Evolutionary conservation across 2,888 invertebrate species (phyloP).

Genomic region (Sisyra terminalis): DNA sequence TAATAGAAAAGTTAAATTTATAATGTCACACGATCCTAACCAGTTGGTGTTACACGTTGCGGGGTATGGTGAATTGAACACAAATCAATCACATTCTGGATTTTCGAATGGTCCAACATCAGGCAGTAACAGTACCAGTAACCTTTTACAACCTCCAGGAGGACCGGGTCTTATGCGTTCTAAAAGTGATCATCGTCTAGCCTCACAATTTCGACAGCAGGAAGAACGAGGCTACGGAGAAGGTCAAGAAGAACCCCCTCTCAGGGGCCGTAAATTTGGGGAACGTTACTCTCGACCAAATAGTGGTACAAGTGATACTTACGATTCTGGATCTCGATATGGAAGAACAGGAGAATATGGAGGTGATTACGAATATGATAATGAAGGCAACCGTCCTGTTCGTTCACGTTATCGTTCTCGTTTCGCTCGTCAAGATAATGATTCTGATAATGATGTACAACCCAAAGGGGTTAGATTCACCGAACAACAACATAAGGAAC

Average conservation of each 20-base stretch:
- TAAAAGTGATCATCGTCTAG: conserved; percentile 83
- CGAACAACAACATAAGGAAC: conserved; percentile 41
- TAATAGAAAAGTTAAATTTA: conserved; percentile 66
- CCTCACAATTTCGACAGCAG: conserved; percentile 75
- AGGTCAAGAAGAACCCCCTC: conserved; percentile 41
- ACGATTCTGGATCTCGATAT: conserved; percentile 21
- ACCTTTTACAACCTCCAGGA: conserved; percentile 35
- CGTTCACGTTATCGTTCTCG: conserved; percentile 53
- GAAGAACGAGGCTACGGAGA: conserved; percentile 52
- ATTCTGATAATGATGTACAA: conserved; percentile 51
- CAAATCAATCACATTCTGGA: conserved; percentile 29
- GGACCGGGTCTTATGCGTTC: conserved; percentile 75
- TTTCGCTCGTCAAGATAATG: conserved; percentile 38
- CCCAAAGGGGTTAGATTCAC: conserved; percentile 48
- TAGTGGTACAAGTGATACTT: conserved; percentile 25
- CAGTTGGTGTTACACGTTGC: conserved; percentile 76
- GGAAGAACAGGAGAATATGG: conserved; percentile 32
- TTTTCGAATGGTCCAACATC: conserved; percentile 36
- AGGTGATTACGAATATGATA: conserved; percentile 49
- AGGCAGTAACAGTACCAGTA: conserved; percentile 25
- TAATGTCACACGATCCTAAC: conserved; percentile 84
- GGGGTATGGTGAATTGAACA: conserved; percentile 80
- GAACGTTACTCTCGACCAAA: conserved; percentile 35
- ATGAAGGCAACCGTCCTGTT: conserved; percentile 40
- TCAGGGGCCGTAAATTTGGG: conserved; percentile 59